A percentile compares a stretch with the other conserved stretches of the same genome.
phyloP scores from a whole-genome alignment of 2,888 invertebrate genomes.

The Bombylius discolor region DNA sequence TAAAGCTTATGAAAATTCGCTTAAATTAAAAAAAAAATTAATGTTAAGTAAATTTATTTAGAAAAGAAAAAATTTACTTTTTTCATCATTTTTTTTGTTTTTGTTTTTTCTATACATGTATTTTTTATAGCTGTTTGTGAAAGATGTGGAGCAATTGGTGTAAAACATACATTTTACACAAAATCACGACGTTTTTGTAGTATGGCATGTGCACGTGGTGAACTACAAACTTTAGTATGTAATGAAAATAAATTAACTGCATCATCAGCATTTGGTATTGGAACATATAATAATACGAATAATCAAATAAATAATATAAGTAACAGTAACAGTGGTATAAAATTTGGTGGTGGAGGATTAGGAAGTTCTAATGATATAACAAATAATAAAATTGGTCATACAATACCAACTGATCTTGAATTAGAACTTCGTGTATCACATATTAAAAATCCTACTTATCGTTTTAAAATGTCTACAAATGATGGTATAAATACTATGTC shows the following conservation, averaged over 20 bases:
- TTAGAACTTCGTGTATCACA: conserved; percentile 31
- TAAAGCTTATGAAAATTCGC: too few species aligned
- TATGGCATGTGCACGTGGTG: conserved; percentile 59
- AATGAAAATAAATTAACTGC: conserved; percentile 22
- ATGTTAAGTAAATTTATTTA: not conserved
- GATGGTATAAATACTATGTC: conserved; percentile 16
- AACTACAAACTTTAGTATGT: conserved; percentile 32
- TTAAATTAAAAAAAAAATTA: not conserved
- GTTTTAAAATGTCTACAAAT: conserved; percentile 34
- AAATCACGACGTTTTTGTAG: conserved; percentile 71
- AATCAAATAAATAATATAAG: conserved; percentile 6
- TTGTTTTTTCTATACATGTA: not conserved
- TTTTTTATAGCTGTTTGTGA: conserved; percentile 59
- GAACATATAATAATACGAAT: not conserved
- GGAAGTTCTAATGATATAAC: conserved; percentile 1
- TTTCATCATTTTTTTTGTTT: not conserved
- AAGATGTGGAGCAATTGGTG: conserved; percentile 72
- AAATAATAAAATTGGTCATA: not conserved
- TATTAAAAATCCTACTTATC: conserved; percentile 34
- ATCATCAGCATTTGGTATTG: conserved; percentile 8
- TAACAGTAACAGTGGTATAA: conserved; percentile 3
- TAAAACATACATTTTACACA: conserved; percentile 76
- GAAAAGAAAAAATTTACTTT: too few species aligned
- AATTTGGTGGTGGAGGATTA: too few species aligned
- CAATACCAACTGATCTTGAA: conserved; percentile 27